Evolutionary conservation across 2,888 invertebrate species (phyloP), one percentile per base, ranked within the genome.

Genomic region (Temnothorax ravouxi): DNA sequence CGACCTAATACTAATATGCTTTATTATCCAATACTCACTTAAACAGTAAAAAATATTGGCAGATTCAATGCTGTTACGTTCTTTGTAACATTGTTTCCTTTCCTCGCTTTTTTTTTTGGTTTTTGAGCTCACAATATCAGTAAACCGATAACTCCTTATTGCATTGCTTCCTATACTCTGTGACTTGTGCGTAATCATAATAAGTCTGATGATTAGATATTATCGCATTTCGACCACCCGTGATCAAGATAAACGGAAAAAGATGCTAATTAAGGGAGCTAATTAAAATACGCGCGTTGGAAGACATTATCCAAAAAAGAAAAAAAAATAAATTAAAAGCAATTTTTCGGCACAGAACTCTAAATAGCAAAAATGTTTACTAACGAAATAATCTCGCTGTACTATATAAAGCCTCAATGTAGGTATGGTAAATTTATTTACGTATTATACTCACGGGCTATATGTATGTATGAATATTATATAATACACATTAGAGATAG

Each of bases 11-110:
- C 90, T 88, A 91, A 50, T 67, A 77, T 54, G 66, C 76, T 84
- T 83, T 69, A 56, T 88, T 86, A 91, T 88, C 56, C 64, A 54
- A n/a, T n/a, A 67, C 21, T 88, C 71, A 54, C 82, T 89, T 90
- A 89, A 86, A 89, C 62, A 71, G 85, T 89, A 91, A 91, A 90
- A 90, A 90, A 91, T 86, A 77, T 91, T 90, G 90, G 90, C 89
- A 90, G 89, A 89, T 89, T 81, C 52, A 83, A 91, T 90, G 86
- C 67, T 87, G 87, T 88, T 91, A 89, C 84, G 29, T 41, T 77
- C 75, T 69, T 52, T 77, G 87, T 89, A 90, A 91, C 84, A 86
- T 86, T 82, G 75, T 52, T 77, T 75, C 77, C 50, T 80, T 64
- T 64, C 61, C 50, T 59, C 47, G 50, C 34, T n/a, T n/a, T 67